A percentile compares a stretch with the other conserved stretches of the same genome.
Conservation (phyloP, 2,113 vertebrate species). For the Oncorhynchus nerka region DNA sequence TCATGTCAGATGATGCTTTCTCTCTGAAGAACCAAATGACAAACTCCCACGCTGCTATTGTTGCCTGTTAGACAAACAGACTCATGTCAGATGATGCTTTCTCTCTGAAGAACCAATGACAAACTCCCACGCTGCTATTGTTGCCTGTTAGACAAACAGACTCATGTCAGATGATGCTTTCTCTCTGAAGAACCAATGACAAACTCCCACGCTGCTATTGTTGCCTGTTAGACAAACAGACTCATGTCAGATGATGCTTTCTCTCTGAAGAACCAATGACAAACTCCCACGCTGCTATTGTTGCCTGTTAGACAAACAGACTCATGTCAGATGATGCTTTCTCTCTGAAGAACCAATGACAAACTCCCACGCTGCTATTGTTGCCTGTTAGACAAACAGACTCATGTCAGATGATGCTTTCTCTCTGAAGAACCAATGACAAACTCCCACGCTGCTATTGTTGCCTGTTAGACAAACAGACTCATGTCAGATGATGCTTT, state of each 20-base stretch:
- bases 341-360: neutral
- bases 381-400: neutral
- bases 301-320: neutral
- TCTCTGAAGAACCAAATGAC: neutral
- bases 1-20: neutral
- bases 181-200: neutral
- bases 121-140: no score
- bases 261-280: neutral
- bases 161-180: neutral
- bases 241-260: neutral
- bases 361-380: no score
- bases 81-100: neutral
- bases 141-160: neutral
- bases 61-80: neutral
- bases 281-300: no score
- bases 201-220: no score
- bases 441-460: no score
- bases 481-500: neutral
- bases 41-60: no score
- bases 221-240: neutral
- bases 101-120: neutral
- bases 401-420: neutral
- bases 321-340: neutral
- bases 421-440: neutral
- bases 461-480: neutral